These are phyloP conservation scores for Cydia splendana DNA, from an alignment of 1,140 invertebrate species.

Conservation along the genomic window DNA sequence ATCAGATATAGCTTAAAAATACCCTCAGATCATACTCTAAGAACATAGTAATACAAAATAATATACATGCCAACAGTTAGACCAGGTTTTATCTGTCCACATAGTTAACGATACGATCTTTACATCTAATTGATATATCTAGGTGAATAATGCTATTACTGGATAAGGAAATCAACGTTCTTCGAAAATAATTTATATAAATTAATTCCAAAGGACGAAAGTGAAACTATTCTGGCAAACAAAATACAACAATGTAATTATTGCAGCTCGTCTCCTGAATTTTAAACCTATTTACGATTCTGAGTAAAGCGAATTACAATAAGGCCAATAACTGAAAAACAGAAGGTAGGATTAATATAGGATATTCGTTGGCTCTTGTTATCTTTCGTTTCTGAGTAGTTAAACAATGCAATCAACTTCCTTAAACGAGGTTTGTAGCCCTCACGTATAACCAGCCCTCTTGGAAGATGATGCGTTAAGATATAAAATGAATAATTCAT, in stretches of 20 bases:
- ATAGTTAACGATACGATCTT: too few relatives aligned
- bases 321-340: neutral
- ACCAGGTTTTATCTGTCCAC: too few relatives aligned
- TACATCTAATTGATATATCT: too few relatives aligned
- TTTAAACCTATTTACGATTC: neutral
- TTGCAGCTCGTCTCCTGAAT: conserved; percentile 1
- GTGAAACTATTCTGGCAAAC: neutral
- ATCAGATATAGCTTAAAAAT: too few relatives aligned
- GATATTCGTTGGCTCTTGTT: neutral
- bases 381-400: neutral
- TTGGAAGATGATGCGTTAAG: neutral
- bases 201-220: neutral
- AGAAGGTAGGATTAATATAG: neutral
- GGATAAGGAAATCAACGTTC: too few relatives aligned
- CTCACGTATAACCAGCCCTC: conserved; percentile 12
- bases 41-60: too few relatives aligned
- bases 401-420: conserved; percentile 2
- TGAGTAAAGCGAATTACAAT: neutral
- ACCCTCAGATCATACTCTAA: too few relatives aligned
- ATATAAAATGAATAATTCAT: conserved; percentile 14
- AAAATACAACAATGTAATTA: conserved; percentile 13
- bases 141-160: too few relatives aligned
- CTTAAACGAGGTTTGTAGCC: conserved; percentile 6
- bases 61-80: too few relatives aligned
- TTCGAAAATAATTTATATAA: neutral